These are phyloP conservation scores for Pristiophorus japonicus DNA, from an alignment of 2,113 vertebrate genomes.

Conservation along the genomic window DNA sequence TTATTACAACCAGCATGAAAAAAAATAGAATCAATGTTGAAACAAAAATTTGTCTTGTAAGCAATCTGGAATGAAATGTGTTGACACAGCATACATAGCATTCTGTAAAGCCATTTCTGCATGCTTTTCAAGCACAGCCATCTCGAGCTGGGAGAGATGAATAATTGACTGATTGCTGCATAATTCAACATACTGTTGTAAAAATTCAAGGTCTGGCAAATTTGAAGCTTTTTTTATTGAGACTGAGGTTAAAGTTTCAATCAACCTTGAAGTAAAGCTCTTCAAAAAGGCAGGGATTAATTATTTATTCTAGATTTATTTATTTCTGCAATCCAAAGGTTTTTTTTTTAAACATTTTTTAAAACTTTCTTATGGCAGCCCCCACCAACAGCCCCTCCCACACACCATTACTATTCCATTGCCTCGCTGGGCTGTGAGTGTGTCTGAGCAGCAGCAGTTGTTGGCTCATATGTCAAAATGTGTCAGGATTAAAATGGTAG, in stretches of 20 bases:
- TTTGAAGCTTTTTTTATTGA: slow-evolving; percentile 94
- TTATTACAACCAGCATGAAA: slow-evolving; percentile 75
- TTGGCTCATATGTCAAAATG: slow-evolving; percentile 76
- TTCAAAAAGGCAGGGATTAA: slow-evolving; percentile 90
- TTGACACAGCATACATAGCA: slow-evolving; percentile 87
- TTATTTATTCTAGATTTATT: slow-evolving; percentile 68
- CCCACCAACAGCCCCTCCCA: not conserved
- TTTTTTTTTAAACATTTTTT: slow-evolving; percentile 10
- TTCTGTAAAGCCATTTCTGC: slow-evolving; percentile 80
- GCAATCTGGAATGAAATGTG: slow-evolving; percentile 98
- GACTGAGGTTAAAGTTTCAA: slow-evolving; percentile 99
- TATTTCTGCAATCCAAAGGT: slow-evolving; percentile 18
- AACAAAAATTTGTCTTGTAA: slow-evolving; percentile 95
- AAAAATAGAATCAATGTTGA: slow-evolving; percentile 87
- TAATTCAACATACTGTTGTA: slow-evolving; percentile 99
- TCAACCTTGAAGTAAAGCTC: slow-evolving; percentile 97
- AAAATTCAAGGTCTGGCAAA: slow-evolving; percentile 98
- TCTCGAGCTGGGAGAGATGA: slow-evolving; percentile 88
- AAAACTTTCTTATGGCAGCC: slow-evolving; percentile 1
- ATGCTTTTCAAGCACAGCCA: slow-evolving; percentile 94
- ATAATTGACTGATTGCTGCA: slow-evolving; percentile 99
- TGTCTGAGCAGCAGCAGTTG: slow-evolving; percentile 63
- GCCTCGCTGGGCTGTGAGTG: slow-evolving; percentile 30
- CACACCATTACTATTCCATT: not conserved
- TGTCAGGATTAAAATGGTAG: slow-evolving; percentile 77